phyloP scores from a whole-genome alignment of 2,113 vertebrate genomes.

The Lota lota region DNA sequence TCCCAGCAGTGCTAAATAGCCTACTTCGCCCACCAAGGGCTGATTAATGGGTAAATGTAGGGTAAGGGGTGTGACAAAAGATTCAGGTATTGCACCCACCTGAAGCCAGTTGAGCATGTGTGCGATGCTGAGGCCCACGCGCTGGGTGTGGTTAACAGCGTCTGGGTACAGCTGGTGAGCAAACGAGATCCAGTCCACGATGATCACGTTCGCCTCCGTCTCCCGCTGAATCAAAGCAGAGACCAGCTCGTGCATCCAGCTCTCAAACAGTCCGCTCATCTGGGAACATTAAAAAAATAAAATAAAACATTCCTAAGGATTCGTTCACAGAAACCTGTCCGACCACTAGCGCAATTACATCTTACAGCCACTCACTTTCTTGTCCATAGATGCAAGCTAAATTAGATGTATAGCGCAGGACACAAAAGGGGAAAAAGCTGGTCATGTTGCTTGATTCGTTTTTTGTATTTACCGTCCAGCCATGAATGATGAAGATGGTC shows the following conservation, averaged over 20 bases:
- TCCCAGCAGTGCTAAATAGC: constrained; percentile 12
- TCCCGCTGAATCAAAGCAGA: constrained; percentile 82
- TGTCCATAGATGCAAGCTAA: no score
- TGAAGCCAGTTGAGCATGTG: constrained; percentile 87
- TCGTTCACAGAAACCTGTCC: no score
- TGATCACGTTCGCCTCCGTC: constrained; percentile 81
- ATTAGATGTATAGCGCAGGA: neutral
- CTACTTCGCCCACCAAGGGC: neutral
- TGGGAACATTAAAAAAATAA: constrained; percentile 41
- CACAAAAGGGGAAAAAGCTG: constrained; percentile 25
- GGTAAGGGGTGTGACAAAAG: neutral
- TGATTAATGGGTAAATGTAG: neutral
- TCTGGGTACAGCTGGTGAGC: constrained; percentile 89
- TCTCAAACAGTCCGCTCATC: constrained; percentile 89
- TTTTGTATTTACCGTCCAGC: constrained; percentile 82
- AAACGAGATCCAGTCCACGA: constrained; percentile 86
- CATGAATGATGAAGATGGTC: constrained; percentile 92
- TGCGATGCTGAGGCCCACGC: constrained; percentile 79
- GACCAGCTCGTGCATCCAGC: constrained; percentile 85
- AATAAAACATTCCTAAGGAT: neutral
- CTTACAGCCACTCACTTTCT: no score
- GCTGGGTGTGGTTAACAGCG: constrained; percentile 81
- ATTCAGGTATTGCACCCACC: constrained; percentile 59
- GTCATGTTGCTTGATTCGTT: neutral
- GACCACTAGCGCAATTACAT: no score